Conservation (phyloP, 2,113 vertebrate genomes). For the Pygoscelis antarcticus region DNA sequence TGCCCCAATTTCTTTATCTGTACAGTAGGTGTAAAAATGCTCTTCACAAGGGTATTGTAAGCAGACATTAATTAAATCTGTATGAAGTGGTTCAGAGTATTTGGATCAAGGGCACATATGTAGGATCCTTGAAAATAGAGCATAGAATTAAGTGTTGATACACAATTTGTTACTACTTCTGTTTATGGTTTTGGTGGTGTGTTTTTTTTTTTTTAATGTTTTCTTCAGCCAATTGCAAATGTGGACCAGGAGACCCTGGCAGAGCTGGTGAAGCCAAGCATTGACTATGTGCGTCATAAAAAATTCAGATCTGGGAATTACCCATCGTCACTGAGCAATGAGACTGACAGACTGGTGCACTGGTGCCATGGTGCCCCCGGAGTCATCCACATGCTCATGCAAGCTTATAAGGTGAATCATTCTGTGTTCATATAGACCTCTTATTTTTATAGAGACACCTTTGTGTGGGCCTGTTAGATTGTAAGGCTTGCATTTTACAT, state of each 20-base stretch:
- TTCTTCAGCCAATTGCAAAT: constrained; percentile 83
- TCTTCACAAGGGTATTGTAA: neutral
- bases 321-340: constrained; percentile 94
- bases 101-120: neutral
- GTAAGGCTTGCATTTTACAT: neutral
- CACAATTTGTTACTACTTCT: neutral
- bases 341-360: constrained; percentile 93
- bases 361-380: constrained; percentile 97
- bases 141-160: neutral
- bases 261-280: constrained; percentile 91
- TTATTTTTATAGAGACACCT: neutral
- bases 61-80: neutral
- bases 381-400: constrained; percentile 89
- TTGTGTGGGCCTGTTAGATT: neutral
- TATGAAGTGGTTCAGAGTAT: neutral
- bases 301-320: constrained; percentile 95
- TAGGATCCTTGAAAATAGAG: neutral
- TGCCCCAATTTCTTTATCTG: neutral
- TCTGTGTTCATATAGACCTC: neutral
- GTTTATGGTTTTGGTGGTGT: neutral
- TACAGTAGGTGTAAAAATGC: neutral
- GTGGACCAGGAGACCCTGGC: constrained; percentile 83
- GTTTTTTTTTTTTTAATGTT: neutral
- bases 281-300: constrained; percentile 96
- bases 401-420: constrained; percentile 86